Percentiles rank a stretch among this genome's conserved stretches.
These are phyloP conservation scores for Epizoanthus illoricatus DNA, from an alignment of 92 coral and sea anemone genomes.

Conservation along the genomic window DNA sequence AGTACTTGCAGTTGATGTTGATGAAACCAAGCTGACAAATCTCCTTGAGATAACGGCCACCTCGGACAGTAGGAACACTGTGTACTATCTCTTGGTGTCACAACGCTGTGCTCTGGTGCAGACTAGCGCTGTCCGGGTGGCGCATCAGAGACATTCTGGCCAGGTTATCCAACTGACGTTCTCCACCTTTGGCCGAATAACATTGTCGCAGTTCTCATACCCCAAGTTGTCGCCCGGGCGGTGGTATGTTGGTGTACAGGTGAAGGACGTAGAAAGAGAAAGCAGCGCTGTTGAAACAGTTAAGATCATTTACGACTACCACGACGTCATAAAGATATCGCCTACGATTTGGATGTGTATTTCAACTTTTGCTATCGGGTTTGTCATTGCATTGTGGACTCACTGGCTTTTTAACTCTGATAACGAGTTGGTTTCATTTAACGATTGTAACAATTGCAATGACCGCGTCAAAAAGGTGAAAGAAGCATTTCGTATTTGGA, in stretches of 20 bases:
- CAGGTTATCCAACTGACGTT: slow-evolving; percentile 63
- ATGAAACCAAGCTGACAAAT: slow-evolving; percentile 42
- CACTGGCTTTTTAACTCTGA: slow-evolving; percentile 75
- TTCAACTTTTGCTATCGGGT: slow-evolving; percentile 55
- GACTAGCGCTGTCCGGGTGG: slow-evolving; percentile 44
- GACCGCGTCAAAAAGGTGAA: not conserved
- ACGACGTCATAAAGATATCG: slow-evolving; percentile 41
- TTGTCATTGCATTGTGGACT: slow-evolving; percentile 73
- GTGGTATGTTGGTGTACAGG: slow-evolving; percentile 84
- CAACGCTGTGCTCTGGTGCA: slow-evolving; percentile 57
- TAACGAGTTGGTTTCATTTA: slow-evolving; percentile 46
- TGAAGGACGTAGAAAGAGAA: slow-evolving; percentile 27
- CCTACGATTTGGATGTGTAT: slow-evolving; percentile 64
- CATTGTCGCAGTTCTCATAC: slow-evolving; percentile 72
- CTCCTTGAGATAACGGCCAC: slow-evolving; percentile 71
- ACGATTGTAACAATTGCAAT: slow-evolving; percentile 20
- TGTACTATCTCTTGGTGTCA: slow-evolving; percentile 69
- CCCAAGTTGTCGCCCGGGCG: slow-evolving; percentile 73
- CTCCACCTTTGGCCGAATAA: slow-evolving; percentile 79
- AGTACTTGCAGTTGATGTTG: slow-evolving; percentile 53
- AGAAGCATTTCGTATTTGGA: slow-evolving; percentile 44
- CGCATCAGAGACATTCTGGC: slow-evolving; percentile 27
- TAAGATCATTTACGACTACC: slow-evolving; percentile 56
- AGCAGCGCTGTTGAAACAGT: slow-evolving; percentile 29
- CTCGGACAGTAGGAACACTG: slow-evolving; percentile 48